These are phyloP conservation scores for Etheostoma spectabile DNA, from an alignment of 2,113 vertebrate species.

Conservation along the genomic window DNA sequence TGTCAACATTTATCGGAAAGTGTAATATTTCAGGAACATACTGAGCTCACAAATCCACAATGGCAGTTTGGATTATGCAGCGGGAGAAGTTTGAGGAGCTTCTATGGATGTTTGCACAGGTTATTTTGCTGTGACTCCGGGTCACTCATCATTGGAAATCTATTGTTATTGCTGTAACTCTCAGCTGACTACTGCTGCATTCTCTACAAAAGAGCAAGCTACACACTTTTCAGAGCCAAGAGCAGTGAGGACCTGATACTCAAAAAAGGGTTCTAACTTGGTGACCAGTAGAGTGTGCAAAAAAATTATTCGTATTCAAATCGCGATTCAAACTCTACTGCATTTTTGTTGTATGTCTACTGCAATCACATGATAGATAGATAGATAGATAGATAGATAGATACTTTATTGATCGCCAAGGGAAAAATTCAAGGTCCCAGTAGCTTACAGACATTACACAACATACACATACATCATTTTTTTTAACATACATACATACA, in stretches of 20 bases:
- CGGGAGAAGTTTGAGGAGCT: background rate
- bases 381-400: too few species aligned
- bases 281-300: background rate
- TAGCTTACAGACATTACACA: too few species aligned
- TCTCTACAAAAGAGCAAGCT: background rate
- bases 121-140: background rate
- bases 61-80: background rate
- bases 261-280: background rate
- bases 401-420: too few species aligned
- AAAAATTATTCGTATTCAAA: too few species aligned
- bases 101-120: conserved; percentile 20
- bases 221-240: background rate
- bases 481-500: too few species aligned
- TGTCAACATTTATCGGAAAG: background rate
- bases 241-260: background rate
- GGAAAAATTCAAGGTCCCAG: too few species aligned
- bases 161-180: background rate
- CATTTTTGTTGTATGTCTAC: too few species aligned
- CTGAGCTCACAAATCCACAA: background rate
- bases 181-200: background rate
- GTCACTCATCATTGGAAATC: conserved; percentile 16
- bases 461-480: too few species aligned
- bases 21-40: background rate
- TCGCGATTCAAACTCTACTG: too few species aligned
- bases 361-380: too few species aligned